Evolutionary conservation across 2,113 vertebrate genomes (phyloP).

Genomic region (Eclectus roratus): DNA sequence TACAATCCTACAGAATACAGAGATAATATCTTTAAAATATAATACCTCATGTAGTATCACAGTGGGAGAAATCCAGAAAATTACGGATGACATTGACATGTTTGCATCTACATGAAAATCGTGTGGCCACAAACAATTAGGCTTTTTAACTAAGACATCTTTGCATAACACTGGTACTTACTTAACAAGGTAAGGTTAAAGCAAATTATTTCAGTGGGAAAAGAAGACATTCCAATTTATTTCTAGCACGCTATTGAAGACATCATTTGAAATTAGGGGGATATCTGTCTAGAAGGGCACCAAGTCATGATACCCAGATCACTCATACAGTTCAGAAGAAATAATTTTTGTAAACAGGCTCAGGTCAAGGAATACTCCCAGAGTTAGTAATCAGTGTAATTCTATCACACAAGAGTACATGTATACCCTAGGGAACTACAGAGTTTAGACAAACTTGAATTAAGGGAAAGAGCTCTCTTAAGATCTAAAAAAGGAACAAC

Average conservation of each 20-base stretch:
- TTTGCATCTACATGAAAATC: background rate
- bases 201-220: background rate
- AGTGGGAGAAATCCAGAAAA: background rate
- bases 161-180: background rate
- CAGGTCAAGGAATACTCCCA: background rate
- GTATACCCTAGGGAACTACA: background rate
- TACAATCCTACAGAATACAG: background rate
- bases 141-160: background rate
- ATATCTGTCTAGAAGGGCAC: background rate
- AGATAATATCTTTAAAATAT: background rate
- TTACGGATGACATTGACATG: background rate
- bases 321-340: background rate
- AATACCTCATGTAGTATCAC: background rate
- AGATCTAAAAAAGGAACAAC: slow-evolving; percentile 16
- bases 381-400: background rate
- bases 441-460: background rate
- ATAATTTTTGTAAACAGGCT: background rate
- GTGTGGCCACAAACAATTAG: background rate
- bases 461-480: background rate
- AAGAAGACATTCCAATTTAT: background rate
- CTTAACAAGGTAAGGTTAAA: background rate
- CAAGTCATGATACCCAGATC: background rate
- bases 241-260: background rate
- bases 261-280: background rate
- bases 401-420: background rate